Conservation (phyloP, 2,113 vertebrate species). For the Jacana jacana region DNA sequence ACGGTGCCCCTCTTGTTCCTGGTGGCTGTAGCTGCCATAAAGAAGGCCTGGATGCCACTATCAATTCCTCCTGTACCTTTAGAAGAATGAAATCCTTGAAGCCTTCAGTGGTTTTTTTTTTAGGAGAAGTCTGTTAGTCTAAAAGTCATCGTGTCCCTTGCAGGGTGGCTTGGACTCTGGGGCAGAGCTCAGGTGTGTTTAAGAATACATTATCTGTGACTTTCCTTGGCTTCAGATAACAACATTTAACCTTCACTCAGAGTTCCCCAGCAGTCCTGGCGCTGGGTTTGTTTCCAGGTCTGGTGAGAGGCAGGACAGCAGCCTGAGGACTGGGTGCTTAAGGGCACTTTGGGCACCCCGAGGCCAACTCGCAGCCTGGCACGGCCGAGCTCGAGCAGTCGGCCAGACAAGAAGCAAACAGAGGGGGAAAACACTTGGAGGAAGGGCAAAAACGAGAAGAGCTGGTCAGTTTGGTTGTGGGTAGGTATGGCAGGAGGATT, state of each 20-base stretch:
- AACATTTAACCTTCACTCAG: not conserved
- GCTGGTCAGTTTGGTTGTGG: not conserved
- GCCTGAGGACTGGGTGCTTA: not conserved
- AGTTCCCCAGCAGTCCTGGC: not conserved
- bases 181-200: not conserved
- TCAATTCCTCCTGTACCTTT: not conserved
- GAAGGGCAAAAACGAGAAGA: not conserved
- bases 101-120: not conserved
- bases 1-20: not conserved
- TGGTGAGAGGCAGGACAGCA: not conserved
- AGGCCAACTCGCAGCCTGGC: rapidly evolving
- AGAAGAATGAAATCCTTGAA: not conserved
- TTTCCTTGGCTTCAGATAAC: not conserved
- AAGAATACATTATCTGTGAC: too few relatives aligned
- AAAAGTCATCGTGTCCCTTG: rapidly evolving
- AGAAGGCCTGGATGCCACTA: not conserved
- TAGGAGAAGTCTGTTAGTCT: not conserved
- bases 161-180: not conserved
- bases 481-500: not conserved
- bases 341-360: too few relatives aligned
- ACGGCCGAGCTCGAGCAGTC: rapidly evolving
- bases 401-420: rapidly evolving
- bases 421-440: not conserved
- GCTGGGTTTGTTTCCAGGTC: not conserved
- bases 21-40: not conserved